Evolutionary conservation across 2,113 vertebrate species (phyloP).

Genomic region (Sclerurus mexicanus): DNA sequence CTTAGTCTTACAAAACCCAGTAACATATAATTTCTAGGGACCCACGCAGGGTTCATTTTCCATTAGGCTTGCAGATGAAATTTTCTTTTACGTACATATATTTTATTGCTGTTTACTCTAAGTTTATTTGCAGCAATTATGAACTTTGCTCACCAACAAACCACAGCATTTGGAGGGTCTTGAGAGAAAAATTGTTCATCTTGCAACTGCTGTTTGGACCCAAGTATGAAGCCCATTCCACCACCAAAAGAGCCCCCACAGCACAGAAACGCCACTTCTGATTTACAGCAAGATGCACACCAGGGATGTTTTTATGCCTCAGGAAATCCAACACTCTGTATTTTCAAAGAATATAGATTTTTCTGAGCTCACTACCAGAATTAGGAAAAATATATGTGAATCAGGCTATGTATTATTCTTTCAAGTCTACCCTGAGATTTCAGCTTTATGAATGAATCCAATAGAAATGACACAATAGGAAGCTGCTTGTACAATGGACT

Average conservation of each 20-base stretch:
- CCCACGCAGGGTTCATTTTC: not conserved
- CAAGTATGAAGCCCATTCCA: not conserved
- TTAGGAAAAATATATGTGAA: not conserved
- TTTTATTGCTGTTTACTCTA: not conserved
- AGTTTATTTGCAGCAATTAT: not conserved
- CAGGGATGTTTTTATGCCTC: not conserved
- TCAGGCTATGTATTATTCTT: not conserved
- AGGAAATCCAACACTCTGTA: not conserved
- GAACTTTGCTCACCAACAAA: not conserved
- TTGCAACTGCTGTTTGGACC: not conserved
- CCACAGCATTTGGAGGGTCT: not conserved
- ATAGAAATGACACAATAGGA: not conserved
- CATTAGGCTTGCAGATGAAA: not conserved
- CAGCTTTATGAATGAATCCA: not conserved
- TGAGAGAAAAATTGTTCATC: not conserved
- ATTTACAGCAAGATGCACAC: not conserved
- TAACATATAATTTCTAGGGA: not conserved
- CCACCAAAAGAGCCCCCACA: fast-evolving
- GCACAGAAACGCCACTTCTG: not conserved
- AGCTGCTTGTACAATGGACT: not conserved
- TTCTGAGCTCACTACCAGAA: not conserved
- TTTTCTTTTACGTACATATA: not conserved
- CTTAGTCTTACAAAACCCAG: not conserved
- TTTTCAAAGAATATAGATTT: not conserved
- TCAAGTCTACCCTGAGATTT: not conserved